Conservation (phyloP, 1,140 invertebrate species). For the Xylocopa sonorina region DNA sequence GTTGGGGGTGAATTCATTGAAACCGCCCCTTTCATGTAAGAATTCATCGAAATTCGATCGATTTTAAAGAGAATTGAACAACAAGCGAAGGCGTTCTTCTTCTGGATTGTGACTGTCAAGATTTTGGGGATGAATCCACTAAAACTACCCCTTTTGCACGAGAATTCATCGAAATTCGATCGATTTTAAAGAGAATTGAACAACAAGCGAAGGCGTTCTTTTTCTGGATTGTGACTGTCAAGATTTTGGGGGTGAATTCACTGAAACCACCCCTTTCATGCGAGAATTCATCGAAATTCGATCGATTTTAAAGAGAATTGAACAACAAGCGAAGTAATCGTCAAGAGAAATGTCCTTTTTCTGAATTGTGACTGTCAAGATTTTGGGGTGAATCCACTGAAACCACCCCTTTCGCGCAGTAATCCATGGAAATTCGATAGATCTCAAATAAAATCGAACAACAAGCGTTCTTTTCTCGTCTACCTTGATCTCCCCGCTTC, state of each 20-base stretch:
- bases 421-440: conserved; percentile 20
- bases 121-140: too few relatives aligned
- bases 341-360: too few relatives aligned
- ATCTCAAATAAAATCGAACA: conserved; percentile 12
- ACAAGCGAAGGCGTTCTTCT: not conserved
- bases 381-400: too few relatives aligned
- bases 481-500: not conserved
- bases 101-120: too few relatives aligned
- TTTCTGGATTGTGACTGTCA: too few relatives aligned
- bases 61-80: conserved; percentile 13
- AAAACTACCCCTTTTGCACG: not conserved
- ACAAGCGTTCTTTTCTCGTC: not conserved
- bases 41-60: conserved; percentile 19
- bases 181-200: conserved; percentile 6
- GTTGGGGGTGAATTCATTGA: too few relatives aligned
- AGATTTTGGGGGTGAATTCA: too few relatives aligned
- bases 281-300: conserved; percentile 20
- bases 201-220: not conserved
- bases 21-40: not conserved
- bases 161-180: conserved; percentile 19
- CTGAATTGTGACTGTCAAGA: too few relatives aligned
- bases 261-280: not conserved
- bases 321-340: conserved; percentile 5
- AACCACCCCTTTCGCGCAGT: not conserved
- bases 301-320: conserved; percentile 1